Evolutionary conservation across 1,140 invertebrate species (phyloP).

Genomic region (Caenorhabditis latens): DNA sequence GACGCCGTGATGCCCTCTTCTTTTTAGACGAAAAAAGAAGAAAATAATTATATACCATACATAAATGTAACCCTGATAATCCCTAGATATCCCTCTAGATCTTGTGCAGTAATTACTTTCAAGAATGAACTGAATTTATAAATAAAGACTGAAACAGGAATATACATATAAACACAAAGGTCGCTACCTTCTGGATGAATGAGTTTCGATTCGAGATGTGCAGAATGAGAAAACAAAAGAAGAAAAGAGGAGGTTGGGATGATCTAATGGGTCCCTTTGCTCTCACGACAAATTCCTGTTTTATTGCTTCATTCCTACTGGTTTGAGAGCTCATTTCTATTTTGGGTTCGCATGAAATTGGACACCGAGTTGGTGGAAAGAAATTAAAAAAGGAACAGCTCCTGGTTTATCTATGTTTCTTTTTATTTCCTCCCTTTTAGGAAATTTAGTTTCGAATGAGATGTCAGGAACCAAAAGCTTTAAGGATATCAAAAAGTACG

Average conservation of each 20-base stretch:
- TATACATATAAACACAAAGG: constrained; percentile 23
- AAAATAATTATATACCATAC: constrained; percentile 18
- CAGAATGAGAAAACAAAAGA: neutral
- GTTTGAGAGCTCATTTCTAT: constrained; percentile 30
- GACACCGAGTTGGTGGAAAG: neutral
- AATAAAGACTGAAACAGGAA: neutral
- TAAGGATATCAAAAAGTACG: neutral
- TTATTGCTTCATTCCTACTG: neutral
- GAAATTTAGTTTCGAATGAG: neutral
- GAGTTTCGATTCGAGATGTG: constrained; percentile 33
- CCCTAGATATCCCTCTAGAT: neutral
- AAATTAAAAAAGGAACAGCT: neutral
- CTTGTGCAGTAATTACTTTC: neutral
- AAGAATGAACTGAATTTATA: neutral
- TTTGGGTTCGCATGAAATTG: neutral
- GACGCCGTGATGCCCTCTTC: neutral
- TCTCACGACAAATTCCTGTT: neutral
- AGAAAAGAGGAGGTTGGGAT: neutral
- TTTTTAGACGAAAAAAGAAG: neutral
- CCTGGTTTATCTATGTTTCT: neutral
- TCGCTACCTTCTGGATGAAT: constrained; percentile 14
- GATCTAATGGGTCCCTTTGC: constrained; percentile 18
- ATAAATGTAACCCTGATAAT: constrained; percentile 16
- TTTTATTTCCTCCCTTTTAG: constrained; percentile 1
- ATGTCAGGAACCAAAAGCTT: too few relatives aligned